phyloP scores from a whole-genome alignment of 2,113 vertebrate genomes.

The Platichthys stellatus region DNA sequence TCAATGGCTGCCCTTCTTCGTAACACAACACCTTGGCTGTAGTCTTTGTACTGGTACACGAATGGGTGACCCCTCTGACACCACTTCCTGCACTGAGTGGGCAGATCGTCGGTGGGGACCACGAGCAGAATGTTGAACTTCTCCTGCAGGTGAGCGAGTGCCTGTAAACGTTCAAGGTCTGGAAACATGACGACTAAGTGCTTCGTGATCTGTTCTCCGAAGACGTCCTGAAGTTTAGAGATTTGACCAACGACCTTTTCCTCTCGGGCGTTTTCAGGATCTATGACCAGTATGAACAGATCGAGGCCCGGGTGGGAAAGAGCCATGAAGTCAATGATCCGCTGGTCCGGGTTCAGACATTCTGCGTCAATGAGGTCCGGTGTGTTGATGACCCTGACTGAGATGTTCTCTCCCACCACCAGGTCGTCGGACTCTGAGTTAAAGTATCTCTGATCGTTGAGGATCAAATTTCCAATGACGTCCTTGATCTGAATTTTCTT shows the following conservation, averaged over 20 bases:
- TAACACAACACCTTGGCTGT: conserved; percentile 14
- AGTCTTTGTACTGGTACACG: neutral
- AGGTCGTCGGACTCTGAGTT: accelerated
- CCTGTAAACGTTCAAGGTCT: neutral
- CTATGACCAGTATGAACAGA: conserved; percentile 32
- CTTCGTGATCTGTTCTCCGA: neutral
- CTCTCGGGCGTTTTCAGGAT: neutral
- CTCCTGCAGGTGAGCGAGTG: neutral
- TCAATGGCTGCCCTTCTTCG: neutral
- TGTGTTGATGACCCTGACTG: conserved; percentile 1
- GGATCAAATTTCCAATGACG: neutral
- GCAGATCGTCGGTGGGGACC: neutral
- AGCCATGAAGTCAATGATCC: conserved; percentile 47
- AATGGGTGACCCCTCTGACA: neutral
- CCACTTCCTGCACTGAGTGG: neutral
- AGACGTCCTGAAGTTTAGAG: neutral
- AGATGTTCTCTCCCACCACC: neutral
- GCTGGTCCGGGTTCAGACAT: neutral
- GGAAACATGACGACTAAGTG: conserved; percentile 12
- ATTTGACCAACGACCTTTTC: neutral
- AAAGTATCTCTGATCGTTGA: accelerated
- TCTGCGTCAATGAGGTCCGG: conserved; percentile 27
- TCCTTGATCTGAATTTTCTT: neutral
- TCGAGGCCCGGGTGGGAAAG: neutral
- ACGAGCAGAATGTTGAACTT: accelerated